These are phyloP conservation scores for Spinibarbus caldwelli DNA, from an alignment of 2,797 vertebrate genomes.

Conservation along the genomic window DNA sequence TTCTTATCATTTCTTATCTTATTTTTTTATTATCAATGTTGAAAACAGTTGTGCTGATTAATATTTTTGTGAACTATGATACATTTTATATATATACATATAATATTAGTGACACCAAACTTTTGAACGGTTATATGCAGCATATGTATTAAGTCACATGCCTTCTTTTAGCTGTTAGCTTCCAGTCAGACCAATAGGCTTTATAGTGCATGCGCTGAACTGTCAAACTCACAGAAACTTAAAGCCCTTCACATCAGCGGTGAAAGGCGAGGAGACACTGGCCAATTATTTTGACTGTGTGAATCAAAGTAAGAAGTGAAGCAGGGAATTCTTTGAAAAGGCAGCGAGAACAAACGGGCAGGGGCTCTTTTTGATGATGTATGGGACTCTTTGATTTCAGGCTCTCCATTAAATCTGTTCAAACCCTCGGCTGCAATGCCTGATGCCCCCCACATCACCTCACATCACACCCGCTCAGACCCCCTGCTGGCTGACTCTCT, in stretches of 20 bases:
- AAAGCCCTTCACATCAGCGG: slow-evolving; percentile 10
- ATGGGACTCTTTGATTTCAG: slow-evolving; percentile 49
- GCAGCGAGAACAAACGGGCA: slow-evolving; percentile 35
- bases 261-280: slow-evolving; percentile 32
- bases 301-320: slow-evolving; percentile 45
- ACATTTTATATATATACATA: too few species aligned
- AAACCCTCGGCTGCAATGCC: slow-evolving; percentile 19
- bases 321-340: slow-evolving; percentile 33
- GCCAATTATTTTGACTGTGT: slow-evolving; percentile 42
- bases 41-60: too few species aligned
- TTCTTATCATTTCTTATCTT: too few species aligned
- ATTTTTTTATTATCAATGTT: too few species aligned
- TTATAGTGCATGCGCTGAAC: neutral
- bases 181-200: neutral
- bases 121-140: neutral
- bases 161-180: neutral
- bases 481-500: slow-evolving; percentile 4
- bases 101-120: neutral
- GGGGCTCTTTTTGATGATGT: slow-evolving; percentile 48
- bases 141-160: neutral
- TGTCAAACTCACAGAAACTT: slow-evolving; percentile 25
- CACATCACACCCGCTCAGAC: neutral
- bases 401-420: slow-evolving; percentile 48
- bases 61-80: too few species aligned
- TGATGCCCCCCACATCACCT: slow-evolving; percentile 12